Conservation (phyloP, 2,888 invertebrate species). For the Dichetophora obliterata region DNA sequence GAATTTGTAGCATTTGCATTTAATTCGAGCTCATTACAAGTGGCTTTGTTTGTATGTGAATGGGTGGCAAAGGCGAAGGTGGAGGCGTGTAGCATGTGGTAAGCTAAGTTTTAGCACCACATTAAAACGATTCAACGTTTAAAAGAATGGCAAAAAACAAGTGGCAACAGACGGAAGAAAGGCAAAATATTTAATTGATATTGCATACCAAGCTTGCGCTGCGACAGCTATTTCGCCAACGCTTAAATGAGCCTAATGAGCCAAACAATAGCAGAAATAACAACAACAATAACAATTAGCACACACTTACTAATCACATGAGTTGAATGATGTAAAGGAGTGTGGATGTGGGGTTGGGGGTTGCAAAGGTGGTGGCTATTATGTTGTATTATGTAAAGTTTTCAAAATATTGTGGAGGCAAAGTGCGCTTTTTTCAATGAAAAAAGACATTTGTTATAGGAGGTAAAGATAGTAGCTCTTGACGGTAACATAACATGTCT, state of each 20-base stretch:
- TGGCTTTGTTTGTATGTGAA: not conserved
- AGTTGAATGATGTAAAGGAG: not conserved
- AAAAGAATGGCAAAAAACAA: not conserved
- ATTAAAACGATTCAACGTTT: constrained; percentile 35
- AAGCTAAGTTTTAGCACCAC: constrained; percentile 37
- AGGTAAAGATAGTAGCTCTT: not conserved
- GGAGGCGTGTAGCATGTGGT: not conserved
- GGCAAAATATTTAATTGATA: constrained; percentile 37
- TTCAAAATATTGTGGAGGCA: no score
- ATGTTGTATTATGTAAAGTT: not conserved
- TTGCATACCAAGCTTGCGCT: not conserved
- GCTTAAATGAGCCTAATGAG: constrained; percentile 23
- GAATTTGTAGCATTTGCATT: constrained; percentile 24
- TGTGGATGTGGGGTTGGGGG: not conserved
- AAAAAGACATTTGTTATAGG: no score
- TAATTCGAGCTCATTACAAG: not conserved
- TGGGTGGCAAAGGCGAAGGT: not conserved
- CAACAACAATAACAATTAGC: constrained; percentile 19
- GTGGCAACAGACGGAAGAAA: not conserved
- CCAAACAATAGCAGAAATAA: constrained; percentile 1
- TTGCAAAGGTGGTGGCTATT: not conserved
- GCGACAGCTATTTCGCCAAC: constrained; percentile 6
- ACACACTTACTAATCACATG: constrained; percentile 13
- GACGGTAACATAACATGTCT: not conserved
- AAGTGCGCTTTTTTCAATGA: no score